Percentiles rank a stretch among this genome's conserved stretches.
Conservation (phyloP, 2,797 vertebrate species). For the Bucorvus abyssinicus region DNA sequence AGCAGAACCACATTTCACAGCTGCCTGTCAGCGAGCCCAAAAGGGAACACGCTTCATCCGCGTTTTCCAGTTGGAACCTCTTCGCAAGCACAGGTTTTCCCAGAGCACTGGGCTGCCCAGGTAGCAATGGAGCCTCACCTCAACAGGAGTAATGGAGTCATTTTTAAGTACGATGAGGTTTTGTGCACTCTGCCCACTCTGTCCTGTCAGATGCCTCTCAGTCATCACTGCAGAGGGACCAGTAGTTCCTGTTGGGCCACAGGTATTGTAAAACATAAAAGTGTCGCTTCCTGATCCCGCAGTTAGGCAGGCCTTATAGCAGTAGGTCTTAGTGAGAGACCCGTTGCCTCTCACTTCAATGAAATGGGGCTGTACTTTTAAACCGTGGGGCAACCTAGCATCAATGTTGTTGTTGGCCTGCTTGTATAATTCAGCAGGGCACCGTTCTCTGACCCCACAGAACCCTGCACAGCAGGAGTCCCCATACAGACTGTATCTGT, state of each 20-base stretch:
- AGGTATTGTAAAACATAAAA: slow-evolving; percentile 99
- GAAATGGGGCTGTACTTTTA: slow-evolving; percentile 94
- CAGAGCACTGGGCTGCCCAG: neutral
- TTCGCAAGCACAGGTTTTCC: neutral
- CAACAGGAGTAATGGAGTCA: slow-evolving; percentile 78
- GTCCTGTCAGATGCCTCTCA: slow-evolving; percentile 92
- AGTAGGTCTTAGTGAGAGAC: slow-evolving; percentile 96
- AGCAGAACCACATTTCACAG: neutral
- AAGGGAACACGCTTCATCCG: neutral
- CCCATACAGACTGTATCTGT: slow-evolving; percentile 86
- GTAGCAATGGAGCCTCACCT: slow-evolving; percentile 71
- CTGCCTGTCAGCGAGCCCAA: neutral
- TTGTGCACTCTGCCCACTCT: slow-evolving; percentile 88
- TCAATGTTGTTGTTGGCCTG: slow-evolving; percentile 93
- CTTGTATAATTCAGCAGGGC: slow-evolving; percentile 76
- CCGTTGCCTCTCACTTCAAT: slow-evolving; percentile 95
- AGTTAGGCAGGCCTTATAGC: slow-evolving; percentile 95
- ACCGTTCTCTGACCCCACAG: slow-evolving; percentile 85
- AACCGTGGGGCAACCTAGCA: slow-evolving; percentile 82
- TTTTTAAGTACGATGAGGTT: slow-evolving; percentile 82
- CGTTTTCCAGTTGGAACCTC: neutral
- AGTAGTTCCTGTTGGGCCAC: slow-evolving; percentile 82
- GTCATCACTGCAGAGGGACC: slow-evolving; percentile 86
- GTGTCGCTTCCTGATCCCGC: slow-evolving; percentile 96
- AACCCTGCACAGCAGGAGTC: slow-evolving; percentile 87